Percentiles rank a stretch among this genome's conserved stretches.
Evolutionary conservation across 2,113 vertebrate genomes (phyloP).

Genomic region (Ammodytes marinus): DNA sequence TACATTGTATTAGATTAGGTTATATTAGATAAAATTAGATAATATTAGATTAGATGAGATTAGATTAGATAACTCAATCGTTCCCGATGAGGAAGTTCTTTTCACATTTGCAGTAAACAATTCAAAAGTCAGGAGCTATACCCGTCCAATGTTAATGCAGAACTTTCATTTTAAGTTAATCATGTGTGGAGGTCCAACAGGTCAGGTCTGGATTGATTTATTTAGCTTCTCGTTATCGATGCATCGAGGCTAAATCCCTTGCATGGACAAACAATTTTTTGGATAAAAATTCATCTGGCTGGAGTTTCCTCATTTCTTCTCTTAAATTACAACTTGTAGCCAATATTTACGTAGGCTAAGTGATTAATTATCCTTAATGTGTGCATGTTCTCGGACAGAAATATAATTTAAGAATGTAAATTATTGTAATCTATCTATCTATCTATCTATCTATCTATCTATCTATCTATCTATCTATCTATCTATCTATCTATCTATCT

Average conservation of each 20-base stretch:
- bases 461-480: too few species aligned
- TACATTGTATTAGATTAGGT: conserved; percentile 4
- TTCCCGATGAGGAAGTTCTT: background rate
- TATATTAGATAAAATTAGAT: too few species aligned
- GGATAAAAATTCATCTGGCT: background rate
- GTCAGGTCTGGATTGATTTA: background rate
- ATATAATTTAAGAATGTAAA: too few species aligned
- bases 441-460: too few species aligned
- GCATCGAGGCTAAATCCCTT: background rate
- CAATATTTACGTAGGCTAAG: background rate
- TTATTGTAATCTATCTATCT: too few species aligned
- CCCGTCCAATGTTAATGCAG: background rate
- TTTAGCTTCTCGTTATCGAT: background rate
- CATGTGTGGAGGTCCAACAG: background rate
- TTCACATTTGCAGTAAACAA: background rate
- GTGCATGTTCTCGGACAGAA: background rate
- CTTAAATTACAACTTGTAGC: background rate
- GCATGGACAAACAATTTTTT: background rate
- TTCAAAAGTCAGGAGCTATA: too few species aligned
- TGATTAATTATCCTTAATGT: background rate
- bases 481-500: too few species aligned
- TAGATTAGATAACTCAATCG: background rate
- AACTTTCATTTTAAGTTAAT: background rate
- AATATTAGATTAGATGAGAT: conserved; percentile 9
- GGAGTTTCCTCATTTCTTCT: background rate